Percentiles rank a stretch among this genome's conserved stretches.
Conservation (phyloP, 2,113 vertebrate genomes). For the Lipophrys pholis region DNA sequence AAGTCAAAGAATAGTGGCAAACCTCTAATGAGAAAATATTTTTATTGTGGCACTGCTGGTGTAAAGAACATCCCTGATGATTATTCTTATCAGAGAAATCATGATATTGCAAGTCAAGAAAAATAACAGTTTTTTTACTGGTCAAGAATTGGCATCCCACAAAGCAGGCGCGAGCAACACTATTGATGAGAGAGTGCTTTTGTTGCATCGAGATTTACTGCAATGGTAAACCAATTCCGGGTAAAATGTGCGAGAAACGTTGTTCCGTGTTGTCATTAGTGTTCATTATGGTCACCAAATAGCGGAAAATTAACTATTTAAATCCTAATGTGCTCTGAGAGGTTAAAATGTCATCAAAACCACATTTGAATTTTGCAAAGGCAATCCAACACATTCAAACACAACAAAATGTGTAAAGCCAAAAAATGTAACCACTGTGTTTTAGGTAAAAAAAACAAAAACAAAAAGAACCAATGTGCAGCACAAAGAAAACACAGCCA, state of each 20-base stretch:
- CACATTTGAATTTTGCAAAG: constrained; percentile 40
- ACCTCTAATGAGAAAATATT: constrained; percentile 9
- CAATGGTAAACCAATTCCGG: constrained; percentile 21
- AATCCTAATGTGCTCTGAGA: constrained; percentile 41
- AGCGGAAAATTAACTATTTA: constrained; percentile 55
- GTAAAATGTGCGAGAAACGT: constrained; percentile 24
- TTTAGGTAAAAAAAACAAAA: constrained; percentile 59
- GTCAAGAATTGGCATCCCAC: constrained; percentile 29
- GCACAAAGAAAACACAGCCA: constrained; percentile 78
- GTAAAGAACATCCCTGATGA: constrained; percentile 15
- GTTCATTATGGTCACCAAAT: constrained; percentile 54
- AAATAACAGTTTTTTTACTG: constrained; percentile 31
- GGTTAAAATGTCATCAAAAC: constrained; percentile 34
- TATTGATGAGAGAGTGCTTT: constrained; percentile 47
- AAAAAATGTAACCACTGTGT: constrained; percentile 46
- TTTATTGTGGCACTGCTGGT: constrained; percentile 28
- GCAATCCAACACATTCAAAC: constrained; percentile 9
- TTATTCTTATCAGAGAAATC: constrained; percentile 36
- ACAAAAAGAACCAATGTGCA: constrained; percentile 22
- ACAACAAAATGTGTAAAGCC: constrained; percentile 24
- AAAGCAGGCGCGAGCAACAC: constrained; percentile 24
- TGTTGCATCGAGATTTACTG: constrained; percentile 35
- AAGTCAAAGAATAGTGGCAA: not conserved
- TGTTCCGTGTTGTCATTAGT: constrained; percentile 57
- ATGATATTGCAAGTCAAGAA: constrained; percentile 16